Conservation (phyloP, 2,797 vertebrate species). For the Botia kubotai region DNA sequence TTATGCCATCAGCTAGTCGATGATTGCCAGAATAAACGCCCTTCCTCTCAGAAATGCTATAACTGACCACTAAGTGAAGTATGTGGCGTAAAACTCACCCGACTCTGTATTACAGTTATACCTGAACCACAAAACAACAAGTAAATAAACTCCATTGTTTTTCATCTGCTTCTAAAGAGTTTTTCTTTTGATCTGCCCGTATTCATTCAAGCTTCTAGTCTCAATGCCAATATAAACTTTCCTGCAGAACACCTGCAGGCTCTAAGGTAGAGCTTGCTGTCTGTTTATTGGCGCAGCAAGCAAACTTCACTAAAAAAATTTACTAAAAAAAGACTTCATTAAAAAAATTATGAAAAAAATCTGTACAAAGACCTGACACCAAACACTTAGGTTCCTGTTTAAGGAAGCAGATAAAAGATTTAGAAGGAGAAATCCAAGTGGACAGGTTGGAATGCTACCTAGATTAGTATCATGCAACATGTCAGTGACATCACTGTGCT, state of each 20-base stretch:
- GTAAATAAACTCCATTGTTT: slow-evolving; percentile 10
- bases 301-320: no score
- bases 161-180: slow-evolving; percentile 23
- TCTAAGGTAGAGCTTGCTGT: slow-evolving; percentile 12
- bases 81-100: slow-evolving; percentile 9
- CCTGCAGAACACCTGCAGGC: slow-evolving; percentile 18
- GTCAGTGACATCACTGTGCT: slow-evolving; percentile 21
- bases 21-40: slow-evolving; percentile 55
- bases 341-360: no score
- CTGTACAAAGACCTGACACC: no score
- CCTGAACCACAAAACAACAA: slow-evolving; percentile 28
- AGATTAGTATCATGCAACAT: not conserved
- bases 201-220: slow-evolving; percentile 14
- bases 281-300: slow-evolving; percentile 30
- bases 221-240: slow-evolving; percentile 42
- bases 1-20: slow-evolving; percentile 47
- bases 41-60: slow-evolving; percentile 43
- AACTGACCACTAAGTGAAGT: slow-evolving; percentile 32
- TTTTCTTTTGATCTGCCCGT: slow-evolving; percentile 1
- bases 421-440: not conserved
- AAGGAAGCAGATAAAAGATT: slow-evolving; percentile 12
- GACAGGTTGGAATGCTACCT: slow-evolving; percentile 6
- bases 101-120: slow-evolving; percentile 20
- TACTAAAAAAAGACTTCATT: no score
- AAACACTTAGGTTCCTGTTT: slow-evolving; percentile 15